Base-by-base conservation (phyloP, 2,888 invertebrate species). In the Bembecia ichneumoniformis region DNA sequence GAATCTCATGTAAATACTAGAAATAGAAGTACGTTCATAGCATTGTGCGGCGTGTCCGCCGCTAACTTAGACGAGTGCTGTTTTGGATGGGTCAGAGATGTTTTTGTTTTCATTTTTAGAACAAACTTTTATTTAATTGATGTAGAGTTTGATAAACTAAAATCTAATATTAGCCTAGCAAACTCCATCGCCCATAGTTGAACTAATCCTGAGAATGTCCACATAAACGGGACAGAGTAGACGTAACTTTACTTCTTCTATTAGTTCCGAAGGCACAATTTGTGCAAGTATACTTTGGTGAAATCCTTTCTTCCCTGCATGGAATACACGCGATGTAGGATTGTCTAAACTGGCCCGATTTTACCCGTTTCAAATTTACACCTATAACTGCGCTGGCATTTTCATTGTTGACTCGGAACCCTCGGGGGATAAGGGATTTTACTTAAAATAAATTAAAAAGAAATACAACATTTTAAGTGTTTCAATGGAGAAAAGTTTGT, bases 41-140 rank as follows among this genome's bases (percentile, higher is more conserved):
- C 57, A 47, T 55, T 65, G 70, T 68, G 73, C 66, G 62, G 58
- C 9, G 52, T 58, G 48, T 63, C 58, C 60, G 57, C 60, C 66
- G 73, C 68, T 68, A 70, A 66, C 60, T 75, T 65, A 65, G 63
- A 77, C 66, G 74, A 75, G 74, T 81, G 78, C 77, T 77, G 75
- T 82, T 80, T 81, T 82, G 87, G 87, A 87, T 87, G 87, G 77
- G 87, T 87, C 87, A 86, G 84, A 82, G 66, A 57, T 67, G 64
- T 49, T 63, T 64, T 64, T 55, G 47, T 68, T 73, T 71, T 70
- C 71, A 61, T 59, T 61, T 62, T 59, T 80, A 78, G 73, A 71
- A 77, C 28, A 79, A 74, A 53, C 65, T 68, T 77, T 71, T 74
- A 57, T 74, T 76, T 75, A 62, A 73, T 80, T 74, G 64, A 77